phyloP scores from a whole-genome alignment of 2,797 vertebrate species.

The Propithecus perrieri region DNA sequence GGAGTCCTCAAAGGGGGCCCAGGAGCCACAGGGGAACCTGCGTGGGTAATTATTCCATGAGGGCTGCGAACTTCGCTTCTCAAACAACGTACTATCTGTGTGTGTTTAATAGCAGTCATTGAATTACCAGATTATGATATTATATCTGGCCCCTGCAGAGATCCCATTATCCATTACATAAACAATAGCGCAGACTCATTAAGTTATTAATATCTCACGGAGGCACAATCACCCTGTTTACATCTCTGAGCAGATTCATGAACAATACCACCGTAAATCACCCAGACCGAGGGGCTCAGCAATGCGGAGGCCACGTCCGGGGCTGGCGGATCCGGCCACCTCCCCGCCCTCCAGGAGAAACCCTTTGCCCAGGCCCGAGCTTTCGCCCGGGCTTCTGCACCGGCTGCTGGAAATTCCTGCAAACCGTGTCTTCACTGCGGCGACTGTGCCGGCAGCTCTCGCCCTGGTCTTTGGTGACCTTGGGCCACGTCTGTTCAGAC shows the following conservation, averaged over 20 bases:
- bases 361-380: fast-evolving
- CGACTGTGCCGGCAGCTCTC: fast-evolving
- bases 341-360: neutral
- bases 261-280: neutral
- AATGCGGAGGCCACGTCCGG: fast-evolving
- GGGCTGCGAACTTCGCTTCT: neutral
- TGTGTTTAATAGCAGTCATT: neutral
- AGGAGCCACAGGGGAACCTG: neutral
- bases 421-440: fast-evolving
- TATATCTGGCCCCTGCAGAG: conserved; percentile 57
- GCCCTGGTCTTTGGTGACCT: fast-evolving
- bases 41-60: fast-evolving
- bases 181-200: conserved; percentile 66
- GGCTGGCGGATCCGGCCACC: fast-evolving
- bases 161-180: conserved; percentile 60
- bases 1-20: neutral
- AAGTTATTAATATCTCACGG: conserved; percentile 58
- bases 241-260: conserved; percentile 37
- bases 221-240: conserved; percentile 52
- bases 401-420: fast-evolving
- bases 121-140: conserved; percentile 38
- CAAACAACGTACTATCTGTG: neutral
- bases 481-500: fast-evolving
- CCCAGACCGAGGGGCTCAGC: fast-evolving
- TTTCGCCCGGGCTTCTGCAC: fast-evolving